phyloP scores from a whole-genome alignment of 2,113 vertebrate species.

The Marmota flaviventris region DNA sequence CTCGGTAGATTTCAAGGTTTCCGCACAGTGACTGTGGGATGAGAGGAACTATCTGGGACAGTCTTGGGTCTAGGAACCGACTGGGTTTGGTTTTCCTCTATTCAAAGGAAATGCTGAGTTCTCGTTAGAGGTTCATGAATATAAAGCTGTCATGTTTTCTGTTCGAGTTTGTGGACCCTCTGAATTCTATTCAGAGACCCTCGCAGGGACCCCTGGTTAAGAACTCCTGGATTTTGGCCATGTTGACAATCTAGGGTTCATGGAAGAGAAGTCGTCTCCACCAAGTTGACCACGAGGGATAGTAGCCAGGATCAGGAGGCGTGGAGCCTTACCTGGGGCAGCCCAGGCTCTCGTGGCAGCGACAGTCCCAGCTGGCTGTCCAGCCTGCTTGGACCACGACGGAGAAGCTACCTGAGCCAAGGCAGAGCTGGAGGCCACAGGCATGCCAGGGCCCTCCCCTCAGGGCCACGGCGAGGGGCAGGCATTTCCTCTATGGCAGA shows the following conservation, averaged over 20 bases:
- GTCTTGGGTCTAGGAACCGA: neutral
- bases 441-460: no score
- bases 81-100: neutral
- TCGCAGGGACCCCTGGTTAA: neutral
- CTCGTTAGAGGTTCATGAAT: neutral
- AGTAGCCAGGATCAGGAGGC: neutral
- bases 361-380: neutral
- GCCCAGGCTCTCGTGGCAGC: neutral
- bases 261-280: neutral
- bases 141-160: neutral
- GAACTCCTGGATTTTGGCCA: neutral
- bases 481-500: neutral
- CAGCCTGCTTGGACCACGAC: neutral
- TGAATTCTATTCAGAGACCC: neutral
- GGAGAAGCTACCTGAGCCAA: neutral
- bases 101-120: neutral
- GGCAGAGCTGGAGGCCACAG: neutral
- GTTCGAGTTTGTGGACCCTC: neutral
- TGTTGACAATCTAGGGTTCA: neutral
- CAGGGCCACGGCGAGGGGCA: neutral
- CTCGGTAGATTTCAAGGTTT: neutral
- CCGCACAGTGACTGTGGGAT: neutral
- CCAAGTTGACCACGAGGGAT: neutral
- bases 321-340: neutral
- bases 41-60: neutral